phyloP scores from a whole-genome alignment of 1,140 invertebrate genomes.

The Dendroctonus ponderosae region DNA sequence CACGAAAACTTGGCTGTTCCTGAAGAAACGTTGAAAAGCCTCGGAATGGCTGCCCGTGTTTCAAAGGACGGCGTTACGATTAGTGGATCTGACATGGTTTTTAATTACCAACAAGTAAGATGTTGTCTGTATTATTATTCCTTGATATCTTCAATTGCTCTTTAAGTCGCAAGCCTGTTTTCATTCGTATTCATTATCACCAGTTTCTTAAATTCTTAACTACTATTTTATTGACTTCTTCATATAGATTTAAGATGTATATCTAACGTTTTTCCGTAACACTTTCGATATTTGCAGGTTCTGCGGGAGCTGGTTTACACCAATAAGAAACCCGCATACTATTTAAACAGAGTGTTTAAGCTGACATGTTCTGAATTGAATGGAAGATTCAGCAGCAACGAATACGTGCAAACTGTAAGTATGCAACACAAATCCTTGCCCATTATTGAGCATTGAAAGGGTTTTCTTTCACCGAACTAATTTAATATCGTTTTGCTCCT shows the following conservation, averaged over 20 bases:
- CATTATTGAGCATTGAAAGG: not conserved
- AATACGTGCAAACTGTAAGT: conserved; percentile 84
- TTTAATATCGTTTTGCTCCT: conserved; percentile 29
- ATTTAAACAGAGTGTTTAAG: conserved; percentile 91
- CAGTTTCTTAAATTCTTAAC: not conserved
- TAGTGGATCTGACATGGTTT: conserved; percentile 78
- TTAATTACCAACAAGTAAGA: conserved; percentile 72
- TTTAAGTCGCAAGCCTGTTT: too few species aligned
- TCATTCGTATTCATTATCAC: too few species aligned
- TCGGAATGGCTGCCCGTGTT: conserved; percentile 63
- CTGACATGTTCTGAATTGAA: conserved; percentile 90
- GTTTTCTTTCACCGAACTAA: conserved; percentile 19
- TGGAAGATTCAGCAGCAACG: conserved; percentile 89
- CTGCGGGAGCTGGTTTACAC: conserved; percentile 88
- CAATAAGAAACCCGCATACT: conserved; percentile 91
- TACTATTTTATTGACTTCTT: not conserved
- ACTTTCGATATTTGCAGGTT: conserved; percentile 45
- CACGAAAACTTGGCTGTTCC: conserved; percentile 83
- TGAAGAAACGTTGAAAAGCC: conserved; percentile 65
- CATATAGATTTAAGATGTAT: too few species aligned
- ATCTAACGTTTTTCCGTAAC: too few species aligned
- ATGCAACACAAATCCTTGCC: not conserved
- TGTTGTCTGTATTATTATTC: not conserved
- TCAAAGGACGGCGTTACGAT: conserved; percentile 82
- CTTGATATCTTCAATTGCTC: too few species aligned